Evolutionary conservation across 2,888 invertebrate genomes (phyloP), one percentile per base, ranked within the genome.

Genomic region (Enchytraeus crypticus): DNA sequence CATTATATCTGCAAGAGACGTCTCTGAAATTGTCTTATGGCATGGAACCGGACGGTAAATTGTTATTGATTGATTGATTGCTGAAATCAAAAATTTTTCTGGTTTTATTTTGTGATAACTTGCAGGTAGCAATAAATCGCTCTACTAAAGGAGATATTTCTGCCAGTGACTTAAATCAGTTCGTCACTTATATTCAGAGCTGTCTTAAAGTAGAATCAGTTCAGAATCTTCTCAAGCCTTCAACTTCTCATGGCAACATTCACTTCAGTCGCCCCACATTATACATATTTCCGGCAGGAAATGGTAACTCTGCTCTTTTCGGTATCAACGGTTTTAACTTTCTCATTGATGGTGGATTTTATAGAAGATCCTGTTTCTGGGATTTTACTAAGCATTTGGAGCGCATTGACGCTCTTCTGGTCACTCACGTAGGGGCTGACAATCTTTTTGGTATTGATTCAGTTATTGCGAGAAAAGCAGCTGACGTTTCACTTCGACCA

Each of bases 271-370:
- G 92, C 82, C 96, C 96, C 56, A 95, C 95, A 14, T 84, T 96
- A 60, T 97, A 97, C 82, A 90, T 96, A 71, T 96, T 96, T 84
- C 96, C 96, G 5, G 83, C 92, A 51, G 92, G 93, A 4, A 92
- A 95, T 80, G 96, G 96, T 46, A 95, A 96, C 78, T 93, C 95
- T 14, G 92, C 95, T 0, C 85, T 96, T 58, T 95, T 96, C 77
- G 96, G 95, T 47, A 92, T 97, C 74, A 95, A 92, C 76, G 96
- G 96, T 68, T 92, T 92, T 79, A 92, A 90, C 76, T 89, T 92
- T 87, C 84, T 92, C 27, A 87, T 96, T 60, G 93, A 96, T 80
- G 95, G 95, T 59, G 96, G 96, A 26, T 78, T 71, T 64, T 89
- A 89, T 67, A 85, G 92, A 68, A 91, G 91, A 74, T 88, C 95